These are phyloP conservation scores for Drosophila pegasa DNA, from an alignment of 2,888 invertebrate genomes.

Conservation along the genomic window DNA sequence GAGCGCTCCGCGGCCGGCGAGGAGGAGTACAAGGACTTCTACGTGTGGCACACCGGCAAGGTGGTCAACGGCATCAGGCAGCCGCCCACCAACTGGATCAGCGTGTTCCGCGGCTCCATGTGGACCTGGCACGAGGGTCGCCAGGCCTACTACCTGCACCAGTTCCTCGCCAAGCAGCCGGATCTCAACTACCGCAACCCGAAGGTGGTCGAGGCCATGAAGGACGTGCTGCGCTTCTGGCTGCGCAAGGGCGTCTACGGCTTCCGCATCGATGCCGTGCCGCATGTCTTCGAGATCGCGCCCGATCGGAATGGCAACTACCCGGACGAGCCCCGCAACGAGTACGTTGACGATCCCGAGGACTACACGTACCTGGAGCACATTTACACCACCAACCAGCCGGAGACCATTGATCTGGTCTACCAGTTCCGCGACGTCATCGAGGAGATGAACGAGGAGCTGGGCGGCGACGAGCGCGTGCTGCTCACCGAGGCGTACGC, in stretches of 20 bases:
- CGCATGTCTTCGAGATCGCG: slow-evolving; percentile 81
- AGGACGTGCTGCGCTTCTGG: slow-evolving; percentile 90
- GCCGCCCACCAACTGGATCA: slow-evolving; percentile 86
- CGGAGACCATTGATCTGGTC: slow-evolving; percentile 87
- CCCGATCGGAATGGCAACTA: slow-evolving; percentile 77
- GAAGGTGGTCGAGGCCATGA: slow-evolving; percentile 85
- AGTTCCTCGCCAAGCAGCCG: slow-evolving; percentile 87
- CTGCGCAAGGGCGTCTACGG: slow-evolving; percentile 92
- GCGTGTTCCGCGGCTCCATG: slow-evolving; percentile 86
- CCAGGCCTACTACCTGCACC: slow-evolving; percentile 88
- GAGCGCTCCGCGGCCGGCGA: slow-evolving; percentile 87
- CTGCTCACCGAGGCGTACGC: slow-evolving; percentile 88
- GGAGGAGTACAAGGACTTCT: slow-evolving; percentile 89
- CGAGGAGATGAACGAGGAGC: slow-evolving; percentile 84
- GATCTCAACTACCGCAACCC: slow-evolving; percentile 88
- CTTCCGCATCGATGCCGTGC: slow-evolving; percentile 89
- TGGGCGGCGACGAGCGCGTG: slow-evolving; percentile 84
- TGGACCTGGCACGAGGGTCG: slow-evolving; percentile 88
- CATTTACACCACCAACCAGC: slow-evolving; percentile 87
- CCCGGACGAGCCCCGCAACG: slow-evolving; percentile 86
- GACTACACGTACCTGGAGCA: slow-evolving; percentile 87
- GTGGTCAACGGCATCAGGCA: slow-evolving; percentile 76
- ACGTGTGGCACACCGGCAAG: slow-evolving; percentile 88
- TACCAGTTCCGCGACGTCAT: slow-evolving; percentile 86
- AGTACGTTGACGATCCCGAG: slow-evolving; percentile 84